Percentiles rank a stretch among this genome's conserved stretches.
Conservation (phyloP, 64 coral and sea anemone species). For the Astreopora myriophthalma region DNA sequence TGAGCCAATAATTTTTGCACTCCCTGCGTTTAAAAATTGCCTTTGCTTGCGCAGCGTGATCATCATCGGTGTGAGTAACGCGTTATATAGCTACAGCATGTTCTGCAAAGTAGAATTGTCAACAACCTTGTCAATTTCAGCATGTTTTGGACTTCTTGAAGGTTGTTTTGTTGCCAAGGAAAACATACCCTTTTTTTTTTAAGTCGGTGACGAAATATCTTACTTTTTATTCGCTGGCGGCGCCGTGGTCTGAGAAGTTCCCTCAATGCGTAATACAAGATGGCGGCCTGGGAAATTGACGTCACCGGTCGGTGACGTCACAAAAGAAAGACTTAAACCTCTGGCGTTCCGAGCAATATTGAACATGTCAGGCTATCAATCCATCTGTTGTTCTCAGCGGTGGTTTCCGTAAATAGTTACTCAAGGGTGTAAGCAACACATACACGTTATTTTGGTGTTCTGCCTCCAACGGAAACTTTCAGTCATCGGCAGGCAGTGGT, state of each 20-base stretch:
- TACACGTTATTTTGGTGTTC: slow-evolving; percentile 43
- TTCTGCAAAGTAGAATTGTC: no score
- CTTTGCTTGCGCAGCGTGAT: neutral
- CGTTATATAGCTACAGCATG: neutral
- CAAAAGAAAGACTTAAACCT: neutral
- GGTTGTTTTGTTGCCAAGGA: slow-evolving; percentile 28
- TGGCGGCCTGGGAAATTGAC: slow-evolving; percentile 11
- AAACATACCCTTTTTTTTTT: neutral
- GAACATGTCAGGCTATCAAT: neutral
- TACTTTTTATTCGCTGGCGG: neutral
- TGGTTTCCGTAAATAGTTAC: slow-evolving; percentile 55
- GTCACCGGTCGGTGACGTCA: neutral
- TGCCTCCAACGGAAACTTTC: neutral
- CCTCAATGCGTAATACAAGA: slow-evolving; percentile 37
- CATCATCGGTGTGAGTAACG: neutral
- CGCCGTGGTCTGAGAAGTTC: neutral
- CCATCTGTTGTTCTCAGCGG: slow-evolving; percentile 14
- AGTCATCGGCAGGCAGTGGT: neutral
- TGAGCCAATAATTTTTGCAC: neutral
- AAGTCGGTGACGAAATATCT: slow-evolving; percentile 24
- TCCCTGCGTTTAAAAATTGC: neutral
- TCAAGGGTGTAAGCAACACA: slow-evolving; percentile 39
- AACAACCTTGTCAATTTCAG: neutral
- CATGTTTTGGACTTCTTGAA: neutral
- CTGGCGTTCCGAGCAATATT: slow-evolving; percentile 6